Base-by-base conservation (phyloP, 2,888 invertebrate species). In the Netelia virgata region DNA sequence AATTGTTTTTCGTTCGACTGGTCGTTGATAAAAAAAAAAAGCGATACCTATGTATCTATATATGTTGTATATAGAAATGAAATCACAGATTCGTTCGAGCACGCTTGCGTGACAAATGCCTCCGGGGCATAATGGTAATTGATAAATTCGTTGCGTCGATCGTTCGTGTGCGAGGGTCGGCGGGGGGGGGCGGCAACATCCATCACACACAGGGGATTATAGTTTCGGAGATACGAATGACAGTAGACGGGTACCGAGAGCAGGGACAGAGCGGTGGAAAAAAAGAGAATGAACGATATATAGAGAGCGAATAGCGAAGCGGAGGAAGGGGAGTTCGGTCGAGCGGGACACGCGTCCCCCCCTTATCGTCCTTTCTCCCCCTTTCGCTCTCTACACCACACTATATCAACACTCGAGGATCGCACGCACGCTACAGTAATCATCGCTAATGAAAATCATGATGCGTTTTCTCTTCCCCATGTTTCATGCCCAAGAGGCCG, bases 381-480 rank as follows among this genome's bases (percentile, higher is more conserved):
- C n/a, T 23, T 57, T 59, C 69, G 47, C 64, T 59, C 64, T 59
- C 14, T 20, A 68, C 23, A 10, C 72, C 18, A 63, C 41, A 16
- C 72, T 23, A n/a, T 64, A 66, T 76, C 77, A 61, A 78, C 59
- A 59, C 78, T 73, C 61, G 74, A 11, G 74, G 36, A 77, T 57
- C 69, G 43, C 75, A 78, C 63, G 76, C 84, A 84, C 84, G 82
- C 84, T 82, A 79, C 84, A 78, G 87, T 87, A 87, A 88, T 86
- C 87, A 84, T 82, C 79, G 83, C 81, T 86, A 85, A 88, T 88
- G 88, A 87, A 89, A 88, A 88, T 88, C 83, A 88, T 86, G 74
- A 82, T 82, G 82, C 78, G 74, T 78, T 70, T 63, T 81, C 68
- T 36, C 59, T n/a, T 23, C 23, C 41, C 63, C 66, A 50, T 41